Evolutionary conservation across 2,797 vertebrate species (phyloP), one percentile per base, ranked within the genome.

Genomic region (Amblyraja radiata): DNA sequence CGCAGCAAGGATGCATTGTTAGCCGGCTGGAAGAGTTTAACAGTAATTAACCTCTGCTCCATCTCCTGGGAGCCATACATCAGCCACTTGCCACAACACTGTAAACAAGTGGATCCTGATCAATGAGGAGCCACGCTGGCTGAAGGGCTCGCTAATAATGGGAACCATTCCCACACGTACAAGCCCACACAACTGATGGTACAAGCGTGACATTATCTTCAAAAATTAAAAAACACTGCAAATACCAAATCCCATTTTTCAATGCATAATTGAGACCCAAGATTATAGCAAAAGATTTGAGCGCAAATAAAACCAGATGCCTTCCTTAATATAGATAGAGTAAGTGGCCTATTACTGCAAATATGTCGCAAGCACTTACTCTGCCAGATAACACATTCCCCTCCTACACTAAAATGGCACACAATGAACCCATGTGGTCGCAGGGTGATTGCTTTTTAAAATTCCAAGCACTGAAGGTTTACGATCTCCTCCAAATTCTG

Each of bases 41-140:
- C 97, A 97, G 97, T 97, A 97, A 98, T 98, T 98, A 98, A 98
- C 97, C 97, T 96, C 96, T 96, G 96, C 95, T 95, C 96, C 94
- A 94, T 97, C 97, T 97, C 97, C 93, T 93, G 97, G 97, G 97
- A 96, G 95, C 96, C 95, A 95, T 95, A 96, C 96, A 97, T 97
- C 97, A 97, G 97, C 96, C 96, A 96, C 96, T 97, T 96, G 96
- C 96, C 97, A 97, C 97, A 97, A 97, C 96, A 97, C 96, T 96
- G 97, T 97, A 97, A 98, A 98, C 97, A 97, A 97, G 97, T 96
- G 94, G 95, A 94, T 95, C 95, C 94, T 95, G 96, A 97, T 97
- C 97, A 97, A 97, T 96, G 96, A 94, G 95, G 95, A 96, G 95
- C 95, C 95, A 95, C 5, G 93, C 94, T 93, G 95, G 96, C 95